These are phyloP conservation scores for Agraylea sexmaculata DNA, from an alignment of 1,140 invertebrate genomes.

Conservation along the genomic window DNA sequence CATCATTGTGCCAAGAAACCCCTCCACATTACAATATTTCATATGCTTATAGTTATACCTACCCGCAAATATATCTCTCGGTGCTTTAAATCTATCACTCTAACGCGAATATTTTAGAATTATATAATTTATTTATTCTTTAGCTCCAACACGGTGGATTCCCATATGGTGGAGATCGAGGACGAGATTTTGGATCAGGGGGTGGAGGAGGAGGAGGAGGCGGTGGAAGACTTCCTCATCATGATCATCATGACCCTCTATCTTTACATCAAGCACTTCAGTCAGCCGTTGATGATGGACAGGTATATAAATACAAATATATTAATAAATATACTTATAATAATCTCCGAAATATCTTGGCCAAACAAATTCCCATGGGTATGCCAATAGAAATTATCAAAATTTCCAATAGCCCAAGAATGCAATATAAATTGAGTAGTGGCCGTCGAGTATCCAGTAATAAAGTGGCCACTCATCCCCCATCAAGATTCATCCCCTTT, in stretches of 20 bases:
- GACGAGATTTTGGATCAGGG: slow-evolving; percentile 14
- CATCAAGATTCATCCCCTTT: no score
- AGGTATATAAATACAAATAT: slow-evolving; percentile 12
- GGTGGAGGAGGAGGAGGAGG: slow-evolving; percentile 37
- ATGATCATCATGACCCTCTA: slow-evolving; percentile 45
- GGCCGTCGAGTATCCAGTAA: no score
- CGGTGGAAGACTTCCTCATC: slow-evolving; percentile 26
- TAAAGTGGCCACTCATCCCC: no score
- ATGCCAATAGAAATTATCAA: slow-evolving; percentile 1
- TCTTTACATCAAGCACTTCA: slow-evolving; percentile 53
- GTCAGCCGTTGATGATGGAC: slow-evolving; percentile 52
- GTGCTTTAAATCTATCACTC: neutral
- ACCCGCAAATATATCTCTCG: no score
- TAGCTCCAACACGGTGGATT: slow-evolving; percentile 45
- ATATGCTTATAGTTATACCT: no score
- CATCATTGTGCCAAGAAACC: no score
- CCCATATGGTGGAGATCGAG: slow-evolving; percentile 31
- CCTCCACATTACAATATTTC: no score
- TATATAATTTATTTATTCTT: slow-evolving; percentile 23
- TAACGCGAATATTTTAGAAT: slow-evolving; percentile 1
- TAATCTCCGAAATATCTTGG: neutral
- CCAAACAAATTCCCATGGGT: neutral
- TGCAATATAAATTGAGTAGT: no score
- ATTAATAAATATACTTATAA: slow-evolving; percentile 6
- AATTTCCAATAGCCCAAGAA: neutral